A percentile compares a stretch with the other conserved stretches of the same genome.
phyloP scores from a whole-genome alignment of 2,888 invertebrate species.

The Orthosia incerta region DNA sequence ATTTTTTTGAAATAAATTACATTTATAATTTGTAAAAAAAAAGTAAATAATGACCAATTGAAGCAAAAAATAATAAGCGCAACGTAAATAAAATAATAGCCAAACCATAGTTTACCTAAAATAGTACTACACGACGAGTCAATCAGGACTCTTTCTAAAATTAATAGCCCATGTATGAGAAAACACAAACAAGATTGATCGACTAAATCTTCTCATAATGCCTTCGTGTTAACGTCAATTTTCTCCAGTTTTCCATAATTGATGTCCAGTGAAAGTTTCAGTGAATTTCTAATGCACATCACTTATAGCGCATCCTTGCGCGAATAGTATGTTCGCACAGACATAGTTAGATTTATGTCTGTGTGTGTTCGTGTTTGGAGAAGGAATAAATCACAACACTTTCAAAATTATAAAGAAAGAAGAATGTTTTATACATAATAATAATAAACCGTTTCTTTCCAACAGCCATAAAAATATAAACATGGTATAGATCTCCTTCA shows the following conservation, averaged over 20 bases:
- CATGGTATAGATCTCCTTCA: too few species aligned
- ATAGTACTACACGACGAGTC: neutral
- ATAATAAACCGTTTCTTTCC: too few species aligned
- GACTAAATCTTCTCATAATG: slow-evolving; percentile 19
- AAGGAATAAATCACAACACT: neutral
- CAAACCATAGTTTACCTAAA: neutral
- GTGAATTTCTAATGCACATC: slow-evolving; percentile 17
- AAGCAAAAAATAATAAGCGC: too few species aligned
- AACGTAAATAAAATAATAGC: neutral
- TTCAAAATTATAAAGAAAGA: neutral
- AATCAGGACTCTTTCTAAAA: neutral
- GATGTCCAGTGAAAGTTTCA: slow-evolving; percentile 34
- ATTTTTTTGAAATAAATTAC: too few species aligned
- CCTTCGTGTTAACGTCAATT: neutral
- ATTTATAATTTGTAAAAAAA: too few species aligned
- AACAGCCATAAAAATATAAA: too few species aligned
- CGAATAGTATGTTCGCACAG: too few species aligned
- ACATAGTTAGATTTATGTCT: too few species aligned
- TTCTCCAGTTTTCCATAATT: slow-evolving; percentile 32
- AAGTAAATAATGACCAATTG: too few species aligned
- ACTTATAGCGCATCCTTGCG: neutral
- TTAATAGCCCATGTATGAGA: neutral
- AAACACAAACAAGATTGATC: slow-evolving; percentile 9
- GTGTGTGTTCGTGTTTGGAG: neutral
- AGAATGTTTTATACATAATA: too few species aligned